phyloP scores from a whole-genome alignment of 1,140 invertebrate genomes.

The Saccostrea cuccullata region DNA sequence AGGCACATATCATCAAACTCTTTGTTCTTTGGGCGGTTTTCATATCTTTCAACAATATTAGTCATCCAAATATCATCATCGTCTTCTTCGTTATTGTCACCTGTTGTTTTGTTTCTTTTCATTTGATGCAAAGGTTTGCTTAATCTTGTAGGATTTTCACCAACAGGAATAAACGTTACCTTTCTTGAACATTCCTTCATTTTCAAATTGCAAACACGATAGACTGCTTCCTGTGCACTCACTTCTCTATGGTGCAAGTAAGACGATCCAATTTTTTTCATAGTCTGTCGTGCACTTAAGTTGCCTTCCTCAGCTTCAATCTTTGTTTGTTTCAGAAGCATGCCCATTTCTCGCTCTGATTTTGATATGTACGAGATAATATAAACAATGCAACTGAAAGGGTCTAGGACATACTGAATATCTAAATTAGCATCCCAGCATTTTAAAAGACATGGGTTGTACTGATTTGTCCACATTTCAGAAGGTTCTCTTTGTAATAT shows the following conservation, averaged over 20 bases:
- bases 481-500: constrained; percentile 34
- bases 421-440: no score
- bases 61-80: constrained; percentile 1
- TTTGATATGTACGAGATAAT: background rate
- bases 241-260: no score
- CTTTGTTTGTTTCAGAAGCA: no score
- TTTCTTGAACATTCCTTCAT: no score
- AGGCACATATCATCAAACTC: constrained; percentile 48
- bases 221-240: no score
- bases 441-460: no score
- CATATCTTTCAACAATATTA: constrained; percentile 41
- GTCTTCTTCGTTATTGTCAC: background rate
- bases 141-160: constrained; percentile 37
- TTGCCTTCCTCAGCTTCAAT: no score
- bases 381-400: constrained; percentile 54
- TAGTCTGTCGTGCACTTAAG: no score
- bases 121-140: constrained; percentile 38
- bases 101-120: background rate
- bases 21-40: constrained; percentile 38
- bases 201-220: no score
- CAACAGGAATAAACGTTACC: constrained; percentile 28
- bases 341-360: no score
- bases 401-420: constrained; percentile 37
- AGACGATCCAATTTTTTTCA: no score
- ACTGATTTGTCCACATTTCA: background rate